A percentile compares a stretch with the other conserved stretches of the same genome.
These are phyloP conservation scores for Erebia palarica DNA, from an alignment of 2,888 invertebrate species.

Conservation along the genomic window DNA sequence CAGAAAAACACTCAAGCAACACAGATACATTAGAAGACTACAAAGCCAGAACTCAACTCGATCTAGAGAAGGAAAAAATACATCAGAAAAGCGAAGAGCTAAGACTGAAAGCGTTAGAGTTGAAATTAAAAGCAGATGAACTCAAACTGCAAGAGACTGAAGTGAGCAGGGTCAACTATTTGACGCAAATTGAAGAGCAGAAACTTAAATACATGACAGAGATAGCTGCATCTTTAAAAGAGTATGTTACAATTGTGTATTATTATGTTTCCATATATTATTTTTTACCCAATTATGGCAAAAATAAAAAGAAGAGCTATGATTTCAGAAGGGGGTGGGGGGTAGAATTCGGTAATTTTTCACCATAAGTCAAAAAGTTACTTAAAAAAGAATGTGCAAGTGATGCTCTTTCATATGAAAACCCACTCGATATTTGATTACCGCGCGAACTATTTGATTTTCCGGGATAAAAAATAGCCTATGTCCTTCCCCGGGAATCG, in stretches of 20 bases:
- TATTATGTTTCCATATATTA: no score
- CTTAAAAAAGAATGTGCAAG: no score
- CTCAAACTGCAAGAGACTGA: conserved; percentile 19
- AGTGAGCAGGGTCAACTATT: conserved; percentile 10
- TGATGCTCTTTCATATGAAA: no score
- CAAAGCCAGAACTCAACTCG: neutral
- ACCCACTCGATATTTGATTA: no score
- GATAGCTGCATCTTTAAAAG: conserved; percentile 19
- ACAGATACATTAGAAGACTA: neutral
- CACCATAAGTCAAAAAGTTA: no score
- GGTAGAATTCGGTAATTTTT: no score
- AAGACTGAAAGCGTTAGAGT: conserved; percentile 16
- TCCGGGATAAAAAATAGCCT: no score
- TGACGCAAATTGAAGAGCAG: conserved; percentile 16
- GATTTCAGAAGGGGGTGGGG: no score
- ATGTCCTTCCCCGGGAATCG: no score
- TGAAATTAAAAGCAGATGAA: conserved; percentile 17
- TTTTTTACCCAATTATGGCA: no score
- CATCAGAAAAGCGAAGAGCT: conserved; percentile 18
- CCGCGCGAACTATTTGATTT: no score
- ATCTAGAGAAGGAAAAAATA: conserved; percentile 13
- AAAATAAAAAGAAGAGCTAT: no score
- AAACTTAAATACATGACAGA: conserved; percentile 19
- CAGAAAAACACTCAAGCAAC: neutral
- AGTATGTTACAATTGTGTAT: conserved; percentile 7